Percentiles rank a stretch among this genome's conserved stretches.
Conservation (phyloP, 2,888 invertebrate genomes). For the Cryptocephalus primarius region DNA sequence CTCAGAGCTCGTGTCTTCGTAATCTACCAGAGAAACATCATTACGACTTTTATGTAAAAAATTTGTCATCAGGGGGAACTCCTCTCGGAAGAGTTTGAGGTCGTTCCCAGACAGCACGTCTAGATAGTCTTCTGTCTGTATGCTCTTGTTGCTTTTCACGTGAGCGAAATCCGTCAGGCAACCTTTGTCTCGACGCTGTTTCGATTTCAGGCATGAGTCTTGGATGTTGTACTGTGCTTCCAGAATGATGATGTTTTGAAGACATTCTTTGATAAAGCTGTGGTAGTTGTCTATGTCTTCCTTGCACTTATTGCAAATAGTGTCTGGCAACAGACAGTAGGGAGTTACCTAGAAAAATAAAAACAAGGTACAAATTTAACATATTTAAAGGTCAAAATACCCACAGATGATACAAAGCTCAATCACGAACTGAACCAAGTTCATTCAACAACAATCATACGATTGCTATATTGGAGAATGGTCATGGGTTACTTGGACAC, state of each 20-base stretch:
- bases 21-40: constrained; percentile 25
- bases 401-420: neutral
- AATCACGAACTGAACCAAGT: neutral
- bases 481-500: no score
- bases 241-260: constrained; percentile 32
- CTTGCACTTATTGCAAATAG: constrained; percentile 31
- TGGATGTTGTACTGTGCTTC: constrained; percentile 33
- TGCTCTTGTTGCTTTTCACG: constrained; percentile 24
- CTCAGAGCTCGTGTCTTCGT: constrained; percentile 21
- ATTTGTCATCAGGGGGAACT: no score
- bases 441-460: neutral
- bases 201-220: constrained; percentile 32
- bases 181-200: constrained; percentile 37
- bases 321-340: constrained; percentile 32
- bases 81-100: no score
- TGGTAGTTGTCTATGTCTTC: constrained; percentile 31
- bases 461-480: no score
- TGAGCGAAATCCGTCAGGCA: constrained; percentile 34
- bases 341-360: constrained; percentile 26
- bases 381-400: neutral
- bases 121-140: constrained; percentile 30
- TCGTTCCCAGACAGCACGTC: constrained; percentile 15
- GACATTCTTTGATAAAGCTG: constrained; percentile 31
- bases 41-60: constrained; percentile 1
- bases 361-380: neutral